Percentiles rank a stretch among this genome's conserved stretches.
phyloP scores from a whole-genome alignment of 2,888 invertebrate genomes.

The Cordilura impudica region DNA sequence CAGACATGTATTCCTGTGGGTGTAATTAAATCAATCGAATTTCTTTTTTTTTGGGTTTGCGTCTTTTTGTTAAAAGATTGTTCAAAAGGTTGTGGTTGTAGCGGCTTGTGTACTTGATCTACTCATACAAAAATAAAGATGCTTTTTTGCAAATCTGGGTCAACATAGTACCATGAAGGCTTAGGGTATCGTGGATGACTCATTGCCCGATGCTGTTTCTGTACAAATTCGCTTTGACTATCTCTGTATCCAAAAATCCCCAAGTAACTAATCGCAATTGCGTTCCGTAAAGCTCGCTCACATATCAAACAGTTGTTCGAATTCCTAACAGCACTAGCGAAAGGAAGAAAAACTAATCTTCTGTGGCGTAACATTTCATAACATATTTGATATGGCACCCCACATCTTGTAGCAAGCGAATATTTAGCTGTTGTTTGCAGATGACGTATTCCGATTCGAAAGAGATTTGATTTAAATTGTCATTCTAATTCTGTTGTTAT shows the following conservation, averaged over 20 bases:
- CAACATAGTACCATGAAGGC: background rate
- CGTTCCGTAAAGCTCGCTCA: constrained; percentile 68
- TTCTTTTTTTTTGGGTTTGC: background rate
- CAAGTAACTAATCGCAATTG: constrained; percentile 56
- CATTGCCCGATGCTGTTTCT: constrained; percentile 19
- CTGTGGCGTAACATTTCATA: constrained; percentile 50
- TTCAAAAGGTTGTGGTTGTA: constrained; percentile 42
- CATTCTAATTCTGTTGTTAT: constrained; percentile 57
- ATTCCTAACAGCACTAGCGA: constrained; percentile 49
- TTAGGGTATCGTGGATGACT: background rate
- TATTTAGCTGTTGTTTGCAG: constrained; percentile 55
- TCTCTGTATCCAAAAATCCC: constrained; percentile 40
- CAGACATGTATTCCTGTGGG: background rate
- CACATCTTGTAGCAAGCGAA: constrained; percentile 59
- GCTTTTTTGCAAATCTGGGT: no score
- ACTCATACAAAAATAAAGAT: constrained; percentile 47
- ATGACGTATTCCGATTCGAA: constrained; percentile 48
- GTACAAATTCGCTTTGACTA: constrained; percentile 38
- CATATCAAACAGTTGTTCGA: constrained; percentile 62
- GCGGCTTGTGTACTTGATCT: constrained; percentile 16
- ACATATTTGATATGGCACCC: constrained; percentile 56
- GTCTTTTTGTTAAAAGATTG: constrained; percentile 25
- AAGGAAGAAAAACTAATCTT: constrained; percentile 45
- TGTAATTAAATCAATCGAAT: constrained; percentile 36
- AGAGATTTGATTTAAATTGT: constrained; percentile 55